Conservation (phyloP, 2,888 invertebrate genomes). For the Pyralis farinalis region DNA sequence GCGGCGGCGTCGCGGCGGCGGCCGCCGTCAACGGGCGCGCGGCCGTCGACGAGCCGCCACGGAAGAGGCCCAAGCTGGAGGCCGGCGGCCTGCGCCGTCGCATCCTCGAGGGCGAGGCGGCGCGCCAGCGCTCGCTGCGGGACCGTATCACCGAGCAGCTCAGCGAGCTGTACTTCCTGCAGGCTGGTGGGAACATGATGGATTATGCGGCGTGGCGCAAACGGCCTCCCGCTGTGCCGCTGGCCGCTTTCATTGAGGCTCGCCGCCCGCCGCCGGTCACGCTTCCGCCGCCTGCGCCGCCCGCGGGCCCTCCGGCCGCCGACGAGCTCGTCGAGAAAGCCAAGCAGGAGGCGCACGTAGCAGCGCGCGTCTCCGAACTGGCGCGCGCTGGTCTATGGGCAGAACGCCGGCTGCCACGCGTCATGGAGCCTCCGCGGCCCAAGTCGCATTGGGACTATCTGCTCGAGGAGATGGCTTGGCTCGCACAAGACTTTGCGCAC, state of each 20-base stretch:
- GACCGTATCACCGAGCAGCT: constrained; percentile 89
- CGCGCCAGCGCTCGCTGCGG: constrained; percentile 84
- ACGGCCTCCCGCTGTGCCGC: constrained; percentile 87
- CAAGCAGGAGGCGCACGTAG: constrained; percentile 93
- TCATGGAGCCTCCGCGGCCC: constrained; percentile 92
- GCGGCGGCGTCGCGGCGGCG: constrained; percentile 28
- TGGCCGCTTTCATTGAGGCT: constrained; percentile 87
- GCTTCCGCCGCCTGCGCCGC: constrained; percentile 48
- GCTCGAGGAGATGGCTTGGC: constrained; percentile 99
- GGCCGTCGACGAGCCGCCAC: constrained; percentile 49
- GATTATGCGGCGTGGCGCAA: constrained; percentile 93
- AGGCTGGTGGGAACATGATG: constrained; percentile 93
- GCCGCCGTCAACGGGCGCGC: constrained; percentile 31
- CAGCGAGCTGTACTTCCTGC: constrained; percentile 92
- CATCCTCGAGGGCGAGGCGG: constrained; percentile 86
- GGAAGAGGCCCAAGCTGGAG: constrained; percentile 46
- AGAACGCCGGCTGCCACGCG: constrained; percentile 93
- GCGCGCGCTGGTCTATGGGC: constrained; percentile 98
- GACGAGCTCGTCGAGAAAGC: constrained; percentile 70
- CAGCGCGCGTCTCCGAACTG: constrained; percentile 94
- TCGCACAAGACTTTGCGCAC: constrained; percentile 98
- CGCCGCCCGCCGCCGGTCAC: constrained; percentile 85
- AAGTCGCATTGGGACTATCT: constrained; percentile 99
- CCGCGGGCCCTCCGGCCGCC: constrained; percentile 64
- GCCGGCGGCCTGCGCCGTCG: constrained; percentile 79